phyloP scores from a whole-genome alignment of 2,113 vertebrate species.

The Syngnathoides biaculeatus region DNA sequence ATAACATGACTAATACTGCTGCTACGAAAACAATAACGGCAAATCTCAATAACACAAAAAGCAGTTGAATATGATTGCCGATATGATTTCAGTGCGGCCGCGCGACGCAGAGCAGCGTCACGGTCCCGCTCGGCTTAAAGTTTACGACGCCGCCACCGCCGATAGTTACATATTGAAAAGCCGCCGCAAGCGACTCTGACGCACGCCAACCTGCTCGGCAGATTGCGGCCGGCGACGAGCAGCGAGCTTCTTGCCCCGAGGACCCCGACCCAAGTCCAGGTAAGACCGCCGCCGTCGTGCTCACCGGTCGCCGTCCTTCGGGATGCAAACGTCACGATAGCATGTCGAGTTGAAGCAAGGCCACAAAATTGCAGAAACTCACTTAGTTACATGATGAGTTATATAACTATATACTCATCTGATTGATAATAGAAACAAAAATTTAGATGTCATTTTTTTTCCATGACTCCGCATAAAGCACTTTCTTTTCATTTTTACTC shows the following conservation, averaged over 20 bases:
- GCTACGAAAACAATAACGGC: neutral
- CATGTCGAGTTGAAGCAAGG: neutral
- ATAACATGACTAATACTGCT: too few relatives aligned
- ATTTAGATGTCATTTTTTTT: too few relatives aligned
- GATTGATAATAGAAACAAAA: neutral
- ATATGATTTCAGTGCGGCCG: neutral
- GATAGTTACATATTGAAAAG: constrained; percentile 36
- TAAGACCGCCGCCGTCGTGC: constrained; percentile 24
- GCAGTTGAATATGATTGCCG: neutral
- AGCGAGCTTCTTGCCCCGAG: constrained; percentile 9
- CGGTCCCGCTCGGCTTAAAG: constrained; percentile 45
- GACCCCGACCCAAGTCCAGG: constrained; percentile 20
- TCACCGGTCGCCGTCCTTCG: neutral
- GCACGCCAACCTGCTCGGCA: constrained; percentile 12
- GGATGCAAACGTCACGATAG: neutral
- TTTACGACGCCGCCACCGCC: constrained; percentile 45
- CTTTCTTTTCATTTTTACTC: too few relatives aligned
- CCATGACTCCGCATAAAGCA: too few relatives aligned
- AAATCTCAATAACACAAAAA: too few relatives aligned
- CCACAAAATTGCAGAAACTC: neutral
- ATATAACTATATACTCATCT: neutral
- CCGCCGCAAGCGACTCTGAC: neutral
- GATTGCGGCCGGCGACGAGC: neutral
- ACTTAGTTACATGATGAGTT: neutral
- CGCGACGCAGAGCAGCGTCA: neutral